Conservation (phyloP, 1,140 invertebrate species). For the Batillaria attramentaria region DNA sequence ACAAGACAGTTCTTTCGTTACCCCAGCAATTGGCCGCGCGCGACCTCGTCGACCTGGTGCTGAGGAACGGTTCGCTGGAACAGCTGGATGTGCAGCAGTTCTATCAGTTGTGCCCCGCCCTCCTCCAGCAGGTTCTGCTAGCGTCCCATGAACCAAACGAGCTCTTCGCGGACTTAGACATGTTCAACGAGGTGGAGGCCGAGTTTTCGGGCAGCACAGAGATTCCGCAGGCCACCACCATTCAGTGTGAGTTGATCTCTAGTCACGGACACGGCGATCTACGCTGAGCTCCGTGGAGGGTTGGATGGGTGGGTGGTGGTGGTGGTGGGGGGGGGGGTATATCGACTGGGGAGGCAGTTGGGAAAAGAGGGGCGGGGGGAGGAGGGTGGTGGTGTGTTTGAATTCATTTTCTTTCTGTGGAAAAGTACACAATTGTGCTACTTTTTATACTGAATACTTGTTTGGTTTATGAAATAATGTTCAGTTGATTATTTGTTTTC, state of each 20-base stretch:
- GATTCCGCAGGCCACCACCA: too few relatives aligned
- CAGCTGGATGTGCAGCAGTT: constrained; percentile 8
- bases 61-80: neutral
- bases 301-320: neutral
- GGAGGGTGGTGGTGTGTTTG: too few relatives aligned
- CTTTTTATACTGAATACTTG: too few relatives aligned
- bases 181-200: neutral
- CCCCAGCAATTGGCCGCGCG: constrained; percentile 11
- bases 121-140: constrained; percentile 22
- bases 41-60: neutral
- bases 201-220: too few relatives aligned
- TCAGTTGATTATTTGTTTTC: too few relatives aligned
- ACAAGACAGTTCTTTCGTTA: neutral
- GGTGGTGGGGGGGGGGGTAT: too few relatives aligned
- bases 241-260: constrained; percentile 1
- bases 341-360: too few relatives aligned
- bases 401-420: too few relatives aligned
- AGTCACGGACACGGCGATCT: neutral
- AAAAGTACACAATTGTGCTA: too few relatives aligned
- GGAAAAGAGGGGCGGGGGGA: too few relatives aligned
- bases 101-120: constrained; percentile 26
- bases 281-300: neutral
- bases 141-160: neutral
- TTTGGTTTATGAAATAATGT: too few relatives aligned
- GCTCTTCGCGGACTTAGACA: neutral